phyloP scores from a whole-genome alignment of 2,113 vertebrate species.

The Noturus placidus region DNA sequence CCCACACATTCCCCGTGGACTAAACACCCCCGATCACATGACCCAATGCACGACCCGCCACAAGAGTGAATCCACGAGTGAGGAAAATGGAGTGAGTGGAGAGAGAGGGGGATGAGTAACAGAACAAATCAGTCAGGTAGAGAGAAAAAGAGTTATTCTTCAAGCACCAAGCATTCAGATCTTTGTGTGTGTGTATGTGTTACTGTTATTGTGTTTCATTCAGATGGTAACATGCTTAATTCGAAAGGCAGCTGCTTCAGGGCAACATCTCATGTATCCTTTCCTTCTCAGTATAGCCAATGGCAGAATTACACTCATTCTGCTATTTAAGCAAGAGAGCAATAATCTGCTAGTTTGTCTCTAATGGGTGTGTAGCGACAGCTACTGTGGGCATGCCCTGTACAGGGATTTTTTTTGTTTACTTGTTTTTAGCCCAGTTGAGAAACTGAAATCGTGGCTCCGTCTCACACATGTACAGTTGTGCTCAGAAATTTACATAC shows the following conservation, averaged over 20 bases:
- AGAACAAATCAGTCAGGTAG: slow-evolving; percentile 76
- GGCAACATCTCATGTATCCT: neutral
- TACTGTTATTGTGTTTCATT: neutral
- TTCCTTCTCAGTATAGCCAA: neutral
- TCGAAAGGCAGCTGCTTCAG: slow-evolving; percentile 5
- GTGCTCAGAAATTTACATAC: no score
- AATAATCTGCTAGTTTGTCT: neutral
- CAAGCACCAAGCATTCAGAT: slow-evolving; percentile 58
- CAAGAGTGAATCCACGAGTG: slow-evolving; percentile 78
- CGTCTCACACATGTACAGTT: no score
- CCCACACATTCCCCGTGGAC: slow-evolving; percentile 99
- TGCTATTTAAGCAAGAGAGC: neutral
- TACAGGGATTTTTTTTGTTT: neutral
- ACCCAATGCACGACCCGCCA: slow-evolving; percentile 59
- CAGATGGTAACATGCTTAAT: neutral
- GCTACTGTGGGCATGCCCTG: neutral
- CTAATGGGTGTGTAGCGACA: no score
- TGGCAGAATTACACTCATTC: neutral
- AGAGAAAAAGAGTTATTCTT: slow-evolving; percentile 54
- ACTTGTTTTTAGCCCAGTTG: neutral
- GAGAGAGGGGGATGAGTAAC: slow-evolving; percentile 73
- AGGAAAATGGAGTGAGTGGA: slow-evolving; percentile 59
- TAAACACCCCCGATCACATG: slow-evolving; percentile 75
- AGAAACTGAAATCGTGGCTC: neutral
- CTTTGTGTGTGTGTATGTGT: neutral